Evolutionary conservation across 2,888 invertebrate species (phyloP), one percentile per base, ranked within the genome.

Genomic region (Drosophila borborema): DNA sequence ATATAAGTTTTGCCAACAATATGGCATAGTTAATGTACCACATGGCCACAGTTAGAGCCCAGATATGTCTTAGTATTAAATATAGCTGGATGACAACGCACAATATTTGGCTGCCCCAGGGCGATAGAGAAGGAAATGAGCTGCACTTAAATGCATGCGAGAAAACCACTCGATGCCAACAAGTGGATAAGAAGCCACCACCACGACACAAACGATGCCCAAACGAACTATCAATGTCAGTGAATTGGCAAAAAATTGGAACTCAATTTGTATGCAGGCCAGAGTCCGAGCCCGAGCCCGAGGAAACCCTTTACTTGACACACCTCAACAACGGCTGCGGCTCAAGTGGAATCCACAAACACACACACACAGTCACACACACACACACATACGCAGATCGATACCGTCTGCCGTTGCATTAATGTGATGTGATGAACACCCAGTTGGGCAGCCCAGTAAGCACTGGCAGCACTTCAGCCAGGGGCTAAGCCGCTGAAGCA

Each of bases 151-250:
- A 89, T 86, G 83, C 86, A 84, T 86, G 86, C 85, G 85, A 85
- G 85, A 87, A 85, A 88, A 84, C 86, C 89, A 88, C 90, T 90
- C 82, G 86, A 89, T 87, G 81, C 86, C 86, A 87, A 89, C 89
- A 90, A 90, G 89, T 90, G 89, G 86, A 89, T 90, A 89, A 85
- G 84, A 89, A 86, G 82, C 90, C 90, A 84, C 90, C 90, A 83
- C 83, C 89, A 84, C 90, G 87, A 83, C 83, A 84, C 89, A 89
- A 89, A 90, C 81, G 89, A 87, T 77, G 78, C 87, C 85, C 89
- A 90, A 90, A 90, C 84, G 90, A 90, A 83, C 83, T 89, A 90
- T 87, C 89, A 90, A 89, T 90, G 86, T 89, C 90, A 84, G 89
- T 89, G 89, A 89, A 87, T 89, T 82, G 90, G 86, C 89, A 89